Evolutionary conservation across 2,113 vertebrate genomes (phyloP), one percentile per base, ranked within the genome.

Genomic region (Asarcornis scutulata): DNA sequence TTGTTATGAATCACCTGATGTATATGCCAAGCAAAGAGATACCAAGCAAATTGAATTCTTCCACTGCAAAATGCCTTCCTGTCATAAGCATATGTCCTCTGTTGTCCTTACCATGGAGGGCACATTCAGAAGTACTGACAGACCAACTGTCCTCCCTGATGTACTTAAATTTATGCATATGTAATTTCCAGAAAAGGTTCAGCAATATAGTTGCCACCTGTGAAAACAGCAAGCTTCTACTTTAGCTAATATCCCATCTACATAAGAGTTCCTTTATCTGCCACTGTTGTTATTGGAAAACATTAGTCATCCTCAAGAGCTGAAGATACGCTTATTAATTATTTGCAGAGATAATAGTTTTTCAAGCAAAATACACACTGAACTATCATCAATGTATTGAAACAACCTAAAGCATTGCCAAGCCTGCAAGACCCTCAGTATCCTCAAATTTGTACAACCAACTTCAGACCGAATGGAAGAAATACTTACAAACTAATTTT

Each of bases 1-100:
- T 97, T 96, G 92, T 93, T 97, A 98, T 97, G 96, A 98, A 98
- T 98, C 97, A 98, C 44, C 59, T 38, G 90, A 88, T 44, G 62
- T 48, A 83, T 88, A 92, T 31, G 68, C n/a, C 85, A 87, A 71
- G 58, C 32, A 83, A 87, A 55, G 55, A 82, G 15, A 87, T 79
- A 20, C 10, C 64, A 94, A 80, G 32, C 20, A 93, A 58, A 69
- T 59, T 60, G 62, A 75, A 92, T 83, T 91, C 78, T 95, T 96
- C 44, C 15, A 63, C 36, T 48, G 58, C 55, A 94, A 92, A 96
- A 80, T 31, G 81, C 27, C 32, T 95, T 52, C 56, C n/a, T 68
- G 11, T 91, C 62, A 56, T 36, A 87, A 50, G n/a, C 48, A 59
- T 56, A 17, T 83, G 52, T 44, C 7, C 68, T 91, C 44, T 75